These are phyloP conservation scores for Asarcornis scutulata DNA, from an alignment of 2,113 vertebrate genomes.

Conservation along the genomic window DNA sequence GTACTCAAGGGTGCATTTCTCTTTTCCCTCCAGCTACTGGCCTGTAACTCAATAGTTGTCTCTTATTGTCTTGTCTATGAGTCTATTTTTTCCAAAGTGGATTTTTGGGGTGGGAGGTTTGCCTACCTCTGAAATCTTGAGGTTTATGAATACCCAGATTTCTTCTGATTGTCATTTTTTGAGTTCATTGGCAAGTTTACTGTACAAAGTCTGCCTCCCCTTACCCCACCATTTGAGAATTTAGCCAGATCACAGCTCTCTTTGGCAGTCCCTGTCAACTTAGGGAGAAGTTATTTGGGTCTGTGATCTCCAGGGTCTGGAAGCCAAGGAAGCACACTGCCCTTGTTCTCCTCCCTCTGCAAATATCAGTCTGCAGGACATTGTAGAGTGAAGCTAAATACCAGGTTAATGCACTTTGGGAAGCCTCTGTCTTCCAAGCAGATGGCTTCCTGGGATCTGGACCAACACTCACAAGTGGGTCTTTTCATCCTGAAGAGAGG, in stretches of 20 bases:
- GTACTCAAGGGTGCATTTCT: neutral
- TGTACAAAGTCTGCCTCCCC: neutral
- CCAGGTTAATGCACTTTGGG: neutral
- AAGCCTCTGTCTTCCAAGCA: neutral
- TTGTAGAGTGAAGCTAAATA: neutral
- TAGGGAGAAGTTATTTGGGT: neutral
- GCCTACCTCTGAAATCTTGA: neutral
- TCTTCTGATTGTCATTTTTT: neutral
- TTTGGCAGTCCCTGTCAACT: neutral
- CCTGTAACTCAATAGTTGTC: neutral
- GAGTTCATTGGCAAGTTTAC: neutral
- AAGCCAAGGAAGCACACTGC: neutral
- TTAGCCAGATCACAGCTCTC: neutral
- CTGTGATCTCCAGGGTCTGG: neutral
- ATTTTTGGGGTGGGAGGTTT: neutral
- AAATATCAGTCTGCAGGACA: neutral
- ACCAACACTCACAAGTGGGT: neutral
- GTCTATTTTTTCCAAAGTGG: neutral
- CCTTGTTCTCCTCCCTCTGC: neutral
- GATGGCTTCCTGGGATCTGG: neutral
- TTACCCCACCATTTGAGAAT: neutral
- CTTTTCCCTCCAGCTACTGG: neutral
- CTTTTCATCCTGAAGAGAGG: neutral
- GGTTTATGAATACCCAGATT: neutral
- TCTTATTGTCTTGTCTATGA: neutral